A percentile compares a stretch with the other conserved stretches of the same genome.
These are phyloP conservation scores for Diplodus sargus DNA, from an alignment of 2,797 vertebrate species.

Conservation along the genomic window DNA sequence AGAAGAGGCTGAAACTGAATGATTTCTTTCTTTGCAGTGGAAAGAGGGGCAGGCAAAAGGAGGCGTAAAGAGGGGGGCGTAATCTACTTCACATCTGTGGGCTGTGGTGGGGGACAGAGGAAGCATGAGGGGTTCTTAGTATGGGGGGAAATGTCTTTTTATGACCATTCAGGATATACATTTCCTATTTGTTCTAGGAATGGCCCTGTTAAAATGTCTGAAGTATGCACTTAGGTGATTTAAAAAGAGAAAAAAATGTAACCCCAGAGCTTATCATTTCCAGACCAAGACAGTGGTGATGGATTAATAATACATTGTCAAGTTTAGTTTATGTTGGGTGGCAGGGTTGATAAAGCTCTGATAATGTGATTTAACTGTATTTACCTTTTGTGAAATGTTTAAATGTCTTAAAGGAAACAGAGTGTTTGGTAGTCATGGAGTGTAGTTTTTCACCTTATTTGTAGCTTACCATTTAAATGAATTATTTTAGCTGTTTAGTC, in stretches of 20 bases:
- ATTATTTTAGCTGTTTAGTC: not conserved
- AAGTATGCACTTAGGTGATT: not conserved
- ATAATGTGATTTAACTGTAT: not conserved
- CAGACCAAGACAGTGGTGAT: not conserved
- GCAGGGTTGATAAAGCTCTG: not conserved
- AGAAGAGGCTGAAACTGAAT: constrained; percentile 78
- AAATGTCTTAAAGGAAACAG: not conserved
- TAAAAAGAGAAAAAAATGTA: not conserved
- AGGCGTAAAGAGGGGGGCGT: constrained; percentile 60
- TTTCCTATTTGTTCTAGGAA: constrained; percentile 50
- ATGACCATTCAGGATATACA: constrained; percentile 44
- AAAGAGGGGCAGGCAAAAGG: constrained; percentile 69
- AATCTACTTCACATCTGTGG: constrained; percentile 85
- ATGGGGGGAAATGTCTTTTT: constrained; percentile 44
- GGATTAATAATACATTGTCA: not conserved
- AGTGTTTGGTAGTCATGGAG: too few species aligned
- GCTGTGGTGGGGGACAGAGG: constrained; percentile 63
- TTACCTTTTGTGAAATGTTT: not conserved
- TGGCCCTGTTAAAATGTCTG: not conserved
- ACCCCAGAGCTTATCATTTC: not conserved
- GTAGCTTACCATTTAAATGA: not conserved
- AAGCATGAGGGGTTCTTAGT: constrained; percentile 43
- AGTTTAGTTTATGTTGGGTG: not conserved
- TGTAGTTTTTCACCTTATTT: not conserved
- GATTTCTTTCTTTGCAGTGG: constrained; percentile 83